A percentile compares a stretch with the other conserved stretches of the same genome.
Conservation (phyloP, 2,888 invertebrate genomes). For the Nephrotoma appendiculata region DNA sequence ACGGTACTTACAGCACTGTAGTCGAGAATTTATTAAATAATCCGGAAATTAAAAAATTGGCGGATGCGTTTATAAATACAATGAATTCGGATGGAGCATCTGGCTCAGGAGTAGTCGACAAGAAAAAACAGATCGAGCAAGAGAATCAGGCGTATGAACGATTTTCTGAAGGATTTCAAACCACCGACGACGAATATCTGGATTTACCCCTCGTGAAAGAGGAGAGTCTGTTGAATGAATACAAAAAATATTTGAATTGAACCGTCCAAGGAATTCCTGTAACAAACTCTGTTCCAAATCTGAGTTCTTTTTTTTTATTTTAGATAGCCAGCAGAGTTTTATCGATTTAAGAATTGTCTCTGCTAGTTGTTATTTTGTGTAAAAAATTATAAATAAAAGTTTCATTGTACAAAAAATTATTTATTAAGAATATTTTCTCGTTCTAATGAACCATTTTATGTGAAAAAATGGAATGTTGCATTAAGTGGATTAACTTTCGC, state of each 20-base stretch:
- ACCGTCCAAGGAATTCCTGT: not conserved
- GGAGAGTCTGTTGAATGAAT: slow-evolving; percentile 49
- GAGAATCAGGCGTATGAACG: slow-evolving; percentile 39
- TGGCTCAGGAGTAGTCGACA: not conserved
- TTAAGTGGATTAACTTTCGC: too few relatives aligned
- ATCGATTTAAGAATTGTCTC: not conserved
- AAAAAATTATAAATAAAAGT: not conserved
- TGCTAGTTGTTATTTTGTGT: not conserved
- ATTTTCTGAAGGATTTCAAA: slow-evolving; percentile 38
- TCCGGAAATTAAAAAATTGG: not conserved
- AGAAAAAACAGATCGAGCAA: slow-evolving; percentile 32
- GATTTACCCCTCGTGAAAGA: slow-evolving; percentile 56
- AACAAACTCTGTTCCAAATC: not conserved
- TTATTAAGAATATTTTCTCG: too few relatives aligned
- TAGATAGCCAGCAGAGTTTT: not conserved
- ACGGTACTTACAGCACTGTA: slow-evolving; percentile 15
- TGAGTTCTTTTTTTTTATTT: not conserved
- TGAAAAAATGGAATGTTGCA: too few relatives aligned
- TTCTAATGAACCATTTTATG: too few relatives aligned
- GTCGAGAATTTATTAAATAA: not conserved
- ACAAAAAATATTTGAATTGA: slow-evolving; percentile 29
- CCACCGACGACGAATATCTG: slow-evolving; percentile 56
- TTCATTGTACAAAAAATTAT: not conserved
- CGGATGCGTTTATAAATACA: not conserved
- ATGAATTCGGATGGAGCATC: not conserved